Conservation (phyloP, 2,888 invertebrate genomes). For the Nematopogon swammerdamellus region DNA sequence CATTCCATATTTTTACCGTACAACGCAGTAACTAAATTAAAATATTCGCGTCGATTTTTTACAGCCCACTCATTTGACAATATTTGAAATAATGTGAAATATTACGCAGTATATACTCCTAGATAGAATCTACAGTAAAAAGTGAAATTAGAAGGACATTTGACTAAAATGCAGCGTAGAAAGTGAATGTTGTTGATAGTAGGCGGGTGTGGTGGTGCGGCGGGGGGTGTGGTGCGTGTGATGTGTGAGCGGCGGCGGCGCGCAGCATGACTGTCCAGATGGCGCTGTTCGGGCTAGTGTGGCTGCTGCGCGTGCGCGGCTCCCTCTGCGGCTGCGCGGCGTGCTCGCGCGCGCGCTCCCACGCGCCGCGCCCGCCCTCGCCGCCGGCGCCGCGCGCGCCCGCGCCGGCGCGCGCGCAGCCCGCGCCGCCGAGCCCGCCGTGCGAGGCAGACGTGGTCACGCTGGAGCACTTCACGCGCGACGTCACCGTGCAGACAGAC, state of each 20-base stretch:
- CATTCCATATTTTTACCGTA: no score
- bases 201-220: no score
- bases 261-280: slow-evolving; percentile 61
- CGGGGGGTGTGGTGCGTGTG: slow-evolving; percentile 19
- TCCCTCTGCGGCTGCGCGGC: slow-evolving; percentile 74
- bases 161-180: no score
- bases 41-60: no score
- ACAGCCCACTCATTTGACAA: no score
- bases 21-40: no score
- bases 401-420: no score
- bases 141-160: no score
- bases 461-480: slow-evolving; percentile 42
- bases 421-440: slow-evolving; percentile 32
- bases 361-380: slow-evolving; percentile 26
- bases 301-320: slow-evolving; percentile 77
- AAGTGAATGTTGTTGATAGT: no score
- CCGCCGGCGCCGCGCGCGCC: slow-evolving; percentile 25
- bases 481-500: slow-evolving; percentile 51
- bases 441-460: slow-evolving; percentile 48
- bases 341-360: slow-evolving; percentile 56
- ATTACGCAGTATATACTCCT: no score
- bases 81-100: no score
- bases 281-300: slow-evolving; percentile 85
- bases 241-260: slow-evolving; percentile 12
- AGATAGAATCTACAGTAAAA: no score